Evolutionary conservation across 1,140 invertebrate genomes (phyloP).

Genomic region (Phenacoccus solenopsis): DNA sequence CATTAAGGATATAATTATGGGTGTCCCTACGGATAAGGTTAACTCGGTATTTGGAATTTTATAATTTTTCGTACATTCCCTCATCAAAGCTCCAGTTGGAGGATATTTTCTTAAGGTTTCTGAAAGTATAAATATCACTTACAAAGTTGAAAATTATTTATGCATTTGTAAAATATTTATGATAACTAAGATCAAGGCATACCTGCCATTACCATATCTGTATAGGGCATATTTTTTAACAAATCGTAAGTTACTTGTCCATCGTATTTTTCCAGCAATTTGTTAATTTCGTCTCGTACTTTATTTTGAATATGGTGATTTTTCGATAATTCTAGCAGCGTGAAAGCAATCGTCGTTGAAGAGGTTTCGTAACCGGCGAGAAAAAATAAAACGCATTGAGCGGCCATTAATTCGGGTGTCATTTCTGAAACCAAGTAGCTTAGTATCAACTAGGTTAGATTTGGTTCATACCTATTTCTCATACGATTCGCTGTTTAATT

Average conservation of each 20-base stretch:
- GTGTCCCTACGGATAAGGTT: slow-evolving; percentile 38
- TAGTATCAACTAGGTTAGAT: too few species aligned
- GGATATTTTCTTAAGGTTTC: slow-evolving; percentile 47
- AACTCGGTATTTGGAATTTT: slow-evolving; percentile 42
- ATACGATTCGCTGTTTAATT: too few species aligned
- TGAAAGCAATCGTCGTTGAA: slow-evolving; percentile 40
- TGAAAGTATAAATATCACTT: too few species aligned
- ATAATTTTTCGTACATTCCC: slow-evolving; percentile 39
- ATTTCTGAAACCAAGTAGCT: neutral
- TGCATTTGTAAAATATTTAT: too few species aligned
- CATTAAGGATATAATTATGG: slow-evolving; percentile 40
- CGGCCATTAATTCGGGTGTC: slow-evolving; percentile 31
- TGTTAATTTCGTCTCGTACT: slow-evolving; percentile 42
- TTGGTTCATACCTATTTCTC: too few species aligned
- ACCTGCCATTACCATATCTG: slow-evolving; percentile 40
- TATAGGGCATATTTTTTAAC: slow-evolving; percentile 39
- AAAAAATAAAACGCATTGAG: slow-evolving; percentile 38
- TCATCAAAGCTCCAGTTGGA: slow-evolving; percentile 38
- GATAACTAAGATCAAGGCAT: too few species aligned
- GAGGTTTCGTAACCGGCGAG: slow-evolving; percentile 52
- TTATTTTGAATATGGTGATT: slow-evolving; percentile 45
- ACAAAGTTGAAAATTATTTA: too few species aligned
- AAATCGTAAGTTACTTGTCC: slow-evolving; percentile 38
- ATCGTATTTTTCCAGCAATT: slow-evolving; percentile 33
- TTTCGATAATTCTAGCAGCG: slow-evolving; percentile 43